Base-by-base conservation (phyloP, 2,113 vertebrate species). In the Pygathrix nemaeus region DNA sequence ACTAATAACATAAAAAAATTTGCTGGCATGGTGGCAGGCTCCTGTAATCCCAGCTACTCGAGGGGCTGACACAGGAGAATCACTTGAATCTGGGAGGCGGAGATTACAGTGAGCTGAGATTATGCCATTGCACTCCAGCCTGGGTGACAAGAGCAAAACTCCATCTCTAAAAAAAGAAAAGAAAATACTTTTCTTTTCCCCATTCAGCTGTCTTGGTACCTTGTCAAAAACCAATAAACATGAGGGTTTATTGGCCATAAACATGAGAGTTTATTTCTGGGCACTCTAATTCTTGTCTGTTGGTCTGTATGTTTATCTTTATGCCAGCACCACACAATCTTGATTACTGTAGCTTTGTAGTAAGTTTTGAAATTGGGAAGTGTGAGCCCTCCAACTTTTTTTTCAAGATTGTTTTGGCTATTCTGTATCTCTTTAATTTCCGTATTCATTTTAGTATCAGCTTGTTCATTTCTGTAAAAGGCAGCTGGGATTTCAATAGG, bases 321-420 rank as follows among this genome's bases (percentile, higher is more conserved):
- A 9, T 18, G 52, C 76, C 0, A 6, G 13, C 3, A 0, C 57
- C 23, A 16, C 0, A 0, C 8, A 5, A 1, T 80, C 73, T 52
- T 50, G 48, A 18, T 12, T 50, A 32, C 43, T 4, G 21, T 32
- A 9, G 43, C 4, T 61, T 75, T 21, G 25, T 23, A 38, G 75
- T 17, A n/a, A 43, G 89, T 45, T 87, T 73, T 14, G 8, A 50
- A 64, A 3, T 30, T 7, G 8, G 57, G 27, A 83, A n/a, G 2
- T 40, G 9, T 17, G 66, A 79, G 38, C n/a, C 66, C 40, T 43
- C 6, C 52, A 52, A 18, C 52, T 52, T 52, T 52, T 52, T 52
- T 52, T 52, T 2, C 52, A 52, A 17, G 4, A 48, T 66, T 20
- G 4, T 55, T 23, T 52, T 17, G 68, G 68, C 45, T 45, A 3